These are phyloP conservation scores for Elanus axillaris DNA, from an alignment of 2,113 vertebrate genomes.

Conservation along the genomic window DNA sequence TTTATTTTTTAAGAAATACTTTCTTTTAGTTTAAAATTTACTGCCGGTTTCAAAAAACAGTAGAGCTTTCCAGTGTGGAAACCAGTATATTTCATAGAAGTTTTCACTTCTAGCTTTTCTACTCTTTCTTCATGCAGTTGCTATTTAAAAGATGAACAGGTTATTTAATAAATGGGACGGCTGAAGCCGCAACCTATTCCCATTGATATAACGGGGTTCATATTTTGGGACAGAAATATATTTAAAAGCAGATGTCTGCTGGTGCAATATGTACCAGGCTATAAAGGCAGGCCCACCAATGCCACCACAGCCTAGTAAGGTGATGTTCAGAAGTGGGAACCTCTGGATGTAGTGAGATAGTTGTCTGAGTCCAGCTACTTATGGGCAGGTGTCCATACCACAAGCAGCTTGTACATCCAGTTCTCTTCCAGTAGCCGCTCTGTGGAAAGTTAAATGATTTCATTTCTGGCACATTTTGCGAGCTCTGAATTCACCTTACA, in stretches of 20 bases:
- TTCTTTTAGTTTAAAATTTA: constrained; percentile 16
- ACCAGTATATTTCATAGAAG: neutral
- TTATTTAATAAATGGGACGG: neutral
- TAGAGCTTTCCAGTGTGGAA: constrained; percentile 17
- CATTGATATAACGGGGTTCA: neutral
- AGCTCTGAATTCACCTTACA: constrained; percentile 45
- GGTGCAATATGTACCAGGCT: neutral
- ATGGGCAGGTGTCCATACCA: neutral
- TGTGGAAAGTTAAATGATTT: constrained; percentile 47
- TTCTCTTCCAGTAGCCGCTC: neutral
- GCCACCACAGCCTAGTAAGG: neutral
- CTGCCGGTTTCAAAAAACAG: constrained; percentile 57
- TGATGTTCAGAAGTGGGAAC: neutral
- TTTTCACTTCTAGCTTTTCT: neutral
- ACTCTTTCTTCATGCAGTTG: neutral
- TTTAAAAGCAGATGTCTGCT: neutral
- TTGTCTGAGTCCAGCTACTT: neutral
- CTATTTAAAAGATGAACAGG: neutral
- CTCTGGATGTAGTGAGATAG: neutral
- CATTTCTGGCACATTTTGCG: neutral
- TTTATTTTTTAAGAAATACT: constrained; percentile 48
- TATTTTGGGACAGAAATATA: neutral
- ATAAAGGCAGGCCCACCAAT: neutral
- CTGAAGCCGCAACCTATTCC: neutral
- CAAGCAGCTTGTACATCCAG: constrained; percentile 33